Evolutionary conservation across 1,140 invertebrate species (phyloP), one percentile per base, ranked within the genome.

Genomic region (Schlechtendalia chinensis): DNA sequence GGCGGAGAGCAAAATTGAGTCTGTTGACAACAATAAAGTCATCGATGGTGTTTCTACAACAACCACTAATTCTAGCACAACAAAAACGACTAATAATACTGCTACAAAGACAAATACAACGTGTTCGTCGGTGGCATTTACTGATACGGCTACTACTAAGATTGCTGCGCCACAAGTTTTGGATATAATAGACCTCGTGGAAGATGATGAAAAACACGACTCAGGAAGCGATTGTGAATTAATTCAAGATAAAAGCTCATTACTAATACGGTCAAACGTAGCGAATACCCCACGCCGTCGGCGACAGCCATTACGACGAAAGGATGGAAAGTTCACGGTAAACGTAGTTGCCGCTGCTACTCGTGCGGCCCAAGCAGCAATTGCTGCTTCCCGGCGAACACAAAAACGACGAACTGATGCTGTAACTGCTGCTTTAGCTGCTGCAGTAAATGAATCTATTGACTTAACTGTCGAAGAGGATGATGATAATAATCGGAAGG

Each of bases 271-370:
- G 17, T 32, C 11, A 50, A 69, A 22, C 27, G 24, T 19, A 8
- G 32, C 8, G 32, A 8, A 39, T 39, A 39, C 32, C 32, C 3
- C 32, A 39, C 8, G 32, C 8, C 32, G 8, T 39, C 32, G 32
- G 8, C 32, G 8, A 39, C 32, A 39, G 32, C 17, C n/a, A 1
- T 14, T 16, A 54, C 24, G 32, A 39, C 47, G 12, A 72, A 39
- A 29, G 5, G 47, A 54, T 54, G 10, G 19, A n/a, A 72, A 24
- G 19, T 54, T 17, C 19, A 1, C 27, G 0, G 19, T 54, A 0
- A 53, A 29, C n/a, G 69, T 72, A n/a, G 69, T 45, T 6, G 69
- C 16, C 29, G 69, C 47, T 54, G 69, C 69, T 54, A 22, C 69
- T 19, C 69, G 69, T 5, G 69, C 50, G 1, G 69, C 50, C 0